These are phyloP conservation scores for Puffinus mauretanicus DNA, from an alignment of 2,113 vertebrate species.

Conservation along the genomic window DNA sequence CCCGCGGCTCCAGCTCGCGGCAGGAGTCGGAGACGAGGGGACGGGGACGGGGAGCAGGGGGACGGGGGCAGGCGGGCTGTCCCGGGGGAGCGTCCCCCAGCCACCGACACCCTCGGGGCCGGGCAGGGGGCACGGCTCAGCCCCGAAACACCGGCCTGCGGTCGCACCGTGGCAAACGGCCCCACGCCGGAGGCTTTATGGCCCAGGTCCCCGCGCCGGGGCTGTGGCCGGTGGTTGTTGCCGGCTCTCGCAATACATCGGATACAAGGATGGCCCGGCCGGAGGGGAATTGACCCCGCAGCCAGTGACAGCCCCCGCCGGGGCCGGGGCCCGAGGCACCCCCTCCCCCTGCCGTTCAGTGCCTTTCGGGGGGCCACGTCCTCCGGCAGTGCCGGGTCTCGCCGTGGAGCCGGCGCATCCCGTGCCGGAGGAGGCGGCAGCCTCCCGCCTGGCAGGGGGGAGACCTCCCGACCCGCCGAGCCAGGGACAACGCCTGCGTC, in stretches of 20 bases:
- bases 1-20: background rate
- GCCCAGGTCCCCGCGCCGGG: background rate
- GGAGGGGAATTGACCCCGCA: background rate
- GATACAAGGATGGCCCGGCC: background rate
- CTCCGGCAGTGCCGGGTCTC: background rate
- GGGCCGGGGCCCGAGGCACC: background rate
- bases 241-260: background rate
- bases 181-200: rapidly evolving
- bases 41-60: background rate
- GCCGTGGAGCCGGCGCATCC: background rate
- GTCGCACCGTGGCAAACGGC: no score
- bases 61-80: background rate
- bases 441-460: background rate
- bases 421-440: background rate
- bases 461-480: background rate
- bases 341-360: background rate
- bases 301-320: background rate
- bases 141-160: no score
- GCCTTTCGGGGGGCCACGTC: background rate
- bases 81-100: background rate
- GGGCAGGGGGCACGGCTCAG: background rate
- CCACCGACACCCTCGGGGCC: background rate
- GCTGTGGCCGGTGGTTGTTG: background rate
- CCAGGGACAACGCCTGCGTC: background rate
- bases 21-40: background rate